These are phyloP conservation scores for Phania funesta DNA, from an alignment of 2,888 invertebrate genomes.

Conservation along the genomic window DNA sequence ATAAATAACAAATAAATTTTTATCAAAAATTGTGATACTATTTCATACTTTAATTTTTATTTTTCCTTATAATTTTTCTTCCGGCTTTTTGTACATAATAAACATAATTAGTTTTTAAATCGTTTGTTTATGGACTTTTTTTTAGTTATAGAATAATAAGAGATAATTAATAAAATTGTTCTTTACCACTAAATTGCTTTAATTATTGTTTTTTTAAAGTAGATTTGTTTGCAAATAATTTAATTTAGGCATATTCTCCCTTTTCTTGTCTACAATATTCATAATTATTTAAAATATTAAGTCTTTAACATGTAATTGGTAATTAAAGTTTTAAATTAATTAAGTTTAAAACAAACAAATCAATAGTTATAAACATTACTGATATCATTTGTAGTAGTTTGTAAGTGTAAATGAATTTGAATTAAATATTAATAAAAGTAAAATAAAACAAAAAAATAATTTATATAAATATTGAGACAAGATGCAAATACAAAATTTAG, in stretches of 20 bases:
- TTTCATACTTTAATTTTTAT: slow-evolving; percentile 64
- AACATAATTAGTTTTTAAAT: slow-evolving; percentile 9
- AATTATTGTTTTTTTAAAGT: slow-evolving; percentile 50
- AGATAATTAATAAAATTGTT: not conserved
- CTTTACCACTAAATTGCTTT: slow-evolving; percentile 39
- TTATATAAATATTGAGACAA: slow-evolving; percentile 60
- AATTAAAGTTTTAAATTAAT: slow-evolving; percentile 41
- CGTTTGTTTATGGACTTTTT: slow-evolving; percentile 4
- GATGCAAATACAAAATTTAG: slow-evolving; percentile 41
- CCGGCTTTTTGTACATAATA: slow-evolving; percentile 48
- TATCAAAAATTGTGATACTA: slow-evolving; percentile 67
- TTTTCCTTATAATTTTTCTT: slow-evolving; percentile 17
- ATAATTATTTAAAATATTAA: slow-evolving; percentile 41
- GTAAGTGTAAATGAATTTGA: slow-evolving; percentile 61
- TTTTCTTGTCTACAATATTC: slow-evolving; percentile 22
- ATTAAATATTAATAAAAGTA: slow-evolving; percentile 32
- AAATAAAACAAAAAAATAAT: slow-evolving; percentile 46
- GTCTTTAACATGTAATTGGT: slow-evolving; percentile 38
- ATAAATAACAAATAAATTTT: slow-evolving; percentile 45
- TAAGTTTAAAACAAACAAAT: slow-evolving; percentile 48
- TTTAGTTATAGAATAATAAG: not conserved
- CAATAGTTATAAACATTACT: slow-evolving; percentile 10
- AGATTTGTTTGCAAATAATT: slow-evolving; percentile 30
- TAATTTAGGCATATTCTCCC: slow-evolving; percentile 14
- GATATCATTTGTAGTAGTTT: slow-evolving; percentile 61